Evolutionary conservation across 2,113 vertebrate genomes (phyloP).

Genomic region (Pluvianellus socialis): DNA sequence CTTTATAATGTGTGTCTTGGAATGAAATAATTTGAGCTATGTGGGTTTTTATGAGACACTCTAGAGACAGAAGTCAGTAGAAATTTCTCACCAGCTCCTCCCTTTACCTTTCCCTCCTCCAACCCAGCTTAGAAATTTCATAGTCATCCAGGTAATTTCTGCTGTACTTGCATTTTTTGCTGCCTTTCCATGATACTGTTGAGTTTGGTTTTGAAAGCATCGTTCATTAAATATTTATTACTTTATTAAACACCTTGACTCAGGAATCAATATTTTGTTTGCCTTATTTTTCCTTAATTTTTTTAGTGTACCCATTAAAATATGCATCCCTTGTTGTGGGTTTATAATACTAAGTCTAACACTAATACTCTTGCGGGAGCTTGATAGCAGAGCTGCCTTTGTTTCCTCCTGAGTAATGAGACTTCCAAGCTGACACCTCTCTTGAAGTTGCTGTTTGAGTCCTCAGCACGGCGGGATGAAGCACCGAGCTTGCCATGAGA

Average conservation of each 20-base stretch:
- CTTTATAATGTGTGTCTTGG: background rate
- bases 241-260: background rate
- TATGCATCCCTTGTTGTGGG: background rate
- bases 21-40: conserved; percentile 3
- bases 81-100: background rate
- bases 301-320: background rate
- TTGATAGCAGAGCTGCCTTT: background rate
- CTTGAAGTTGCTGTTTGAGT: background rate
- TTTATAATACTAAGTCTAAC: background rate
- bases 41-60: background rate
- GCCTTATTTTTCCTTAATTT: background rate
- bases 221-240: background rate
- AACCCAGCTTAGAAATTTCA: background rate
- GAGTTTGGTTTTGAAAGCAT: background rate
- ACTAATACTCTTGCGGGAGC: accelerated
- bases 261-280: background rate
- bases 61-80: background rate
- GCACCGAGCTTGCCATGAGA: background rate
- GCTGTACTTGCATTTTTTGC: background rate
- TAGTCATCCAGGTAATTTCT: accelerated
- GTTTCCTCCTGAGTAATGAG: background rate
- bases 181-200: background rate
- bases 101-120: background rate
- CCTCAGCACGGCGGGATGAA: background rate
- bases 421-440: background rate